Evolutionary conservation across 1,140 invertebrate genomes (phyloP).

Genomic region (Galendromus occidentalis): DNA sequence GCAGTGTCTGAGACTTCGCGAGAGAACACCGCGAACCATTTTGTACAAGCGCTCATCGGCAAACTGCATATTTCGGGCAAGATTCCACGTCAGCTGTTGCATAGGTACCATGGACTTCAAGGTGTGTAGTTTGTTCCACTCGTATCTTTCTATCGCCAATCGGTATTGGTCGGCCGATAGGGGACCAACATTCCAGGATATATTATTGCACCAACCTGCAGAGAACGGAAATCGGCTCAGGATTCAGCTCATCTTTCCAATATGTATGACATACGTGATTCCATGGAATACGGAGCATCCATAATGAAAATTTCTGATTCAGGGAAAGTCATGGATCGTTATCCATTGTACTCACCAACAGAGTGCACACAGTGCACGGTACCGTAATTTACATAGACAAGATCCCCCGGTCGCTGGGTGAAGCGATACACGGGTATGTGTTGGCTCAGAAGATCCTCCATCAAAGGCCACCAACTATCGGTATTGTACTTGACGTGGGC

Average conservation of each 20-base stretch:
- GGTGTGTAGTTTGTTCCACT: conserved; percentile 34
- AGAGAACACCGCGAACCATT: background rate
- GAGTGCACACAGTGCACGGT: conserved; percentile 36
- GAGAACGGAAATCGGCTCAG: conserved; percentile 20
- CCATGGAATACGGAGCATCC: background rate
- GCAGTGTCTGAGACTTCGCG: conserved; percentile 2
- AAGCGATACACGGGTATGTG: conserved; percentile 36
- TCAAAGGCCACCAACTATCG: conserved; percentile 33
- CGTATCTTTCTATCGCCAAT: conserved; percentile 32
- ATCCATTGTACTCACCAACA: conserved; percentile 12
- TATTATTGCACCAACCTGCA: conserved; percentile 35
- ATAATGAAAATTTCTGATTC: background rate
- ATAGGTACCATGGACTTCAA: conserved; percentile 37
- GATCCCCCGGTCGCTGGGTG: conserved; percentile 36
- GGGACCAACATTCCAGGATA: conserved; percentile 39
- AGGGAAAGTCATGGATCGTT: background rate
- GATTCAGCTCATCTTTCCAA: background rate
- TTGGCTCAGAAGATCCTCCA: conserved; percentile 31
- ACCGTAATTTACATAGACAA: conserved; percentile 36
- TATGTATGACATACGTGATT: conserved; percentile 11
- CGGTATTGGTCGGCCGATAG: conserved; percentile 30
- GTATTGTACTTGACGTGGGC: conserved; percentile 24
- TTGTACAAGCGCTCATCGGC: background rate
- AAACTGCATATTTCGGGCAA: conserved; percentile 5
- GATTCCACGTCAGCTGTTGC: conserved; percentile 17